These are phyloP conservation scores for Oxygymnocypris stewartii DNA, from an alignment of 2,113 vertebrate species.

Conservation along the genomic window DNA sequence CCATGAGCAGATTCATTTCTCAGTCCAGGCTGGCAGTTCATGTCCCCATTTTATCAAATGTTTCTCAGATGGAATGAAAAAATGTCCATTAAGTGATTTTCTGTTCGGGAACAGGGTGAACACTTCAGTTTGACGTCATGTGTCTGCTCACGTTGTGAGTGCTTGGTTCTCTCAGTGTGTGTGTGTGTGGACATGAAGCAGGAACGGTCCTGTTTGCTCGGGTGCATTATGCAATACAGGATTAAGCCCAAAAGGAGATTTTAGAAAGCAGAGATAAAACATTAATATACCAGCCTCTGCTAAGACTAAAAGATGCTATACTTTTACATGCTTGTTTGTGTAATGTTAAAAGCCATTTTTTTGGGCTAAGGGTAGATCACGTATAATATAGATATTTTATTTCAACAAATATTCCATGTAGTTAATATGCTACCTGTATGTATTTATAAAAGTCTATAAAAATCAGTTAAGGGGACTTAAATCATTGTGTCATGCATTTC, in stretches of 20 bases:
- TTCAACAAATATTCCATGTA: neutral
- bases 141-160: constrained; percentile 1
- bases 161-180: neutral
- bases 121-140: constrained; percentile 2
- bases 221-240: constrained; percentile 57
- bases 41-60: constrained; percentile 2
- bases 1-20: constrained; percentile 20
- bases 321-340: neutral
- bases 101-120: neutral
- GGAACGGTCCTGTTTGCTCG: constrained; percentile 21
- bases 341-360: neutral
- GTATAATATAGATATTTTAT: neutral
- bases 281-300: constrained; percentile 50
- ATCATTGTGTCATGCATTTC: neutral
- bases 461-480: neutral
- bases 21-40: neutral
- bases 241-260: constrained; percentile 63
- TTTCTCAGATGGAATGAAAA: constrained; percentile 7
- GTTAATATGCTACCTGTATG: neutral
- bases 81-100: constrained; percentile 16
- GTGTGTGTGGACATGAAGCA: neutral
- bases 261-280: constrained; percentile 50
- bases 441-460: neutral
- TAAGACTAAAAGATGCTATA: neutral
- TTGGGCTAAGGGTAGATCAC: neutral